phyloP scores from a whole-genome alignment of 2,888 invertebrate species.

The Nomada flava region DNA sequence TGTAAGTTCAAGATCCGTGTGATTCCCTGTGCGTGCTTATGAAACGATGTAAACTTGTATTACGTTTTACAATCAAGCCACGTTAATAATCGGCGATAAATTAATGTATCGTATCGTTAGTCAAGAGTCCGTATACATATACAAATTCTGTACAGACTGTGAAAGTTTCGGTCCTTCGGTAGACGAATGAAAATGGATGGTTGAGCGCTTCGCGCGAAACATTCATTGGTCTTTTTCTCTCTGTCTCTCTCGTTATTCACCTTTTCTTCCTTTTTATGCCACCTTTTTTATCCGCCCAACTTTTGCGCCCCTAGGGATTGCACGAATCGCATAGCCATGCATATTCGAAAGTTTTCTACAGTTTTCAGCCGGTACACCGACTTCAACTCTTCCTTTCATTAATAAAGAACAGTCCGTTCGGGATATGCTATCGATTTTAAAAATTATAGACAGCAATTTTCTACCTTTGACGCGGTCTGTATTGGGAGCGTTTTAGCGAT shows the following conservation, averaged over 20 bases:
- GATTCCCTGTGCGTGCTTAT: too few relatives aligned
- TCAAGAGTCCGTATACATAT: constrained; percentile 53
- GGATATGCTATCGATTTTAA: constrained; percentile 55
- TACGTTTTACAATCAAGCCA: too few relatives aligned
- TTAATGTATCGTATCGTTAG: constrained; percentile 14
- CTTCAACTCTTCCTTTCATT: constrained; percentile 56
- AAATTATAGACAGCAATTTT: constrained; percentile 52
- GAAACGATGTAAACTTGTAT: too few relatives aligned
- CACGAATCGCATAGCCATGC: constrained; percentile 69
- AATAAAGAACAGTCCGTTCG: constrained; percentile 67
- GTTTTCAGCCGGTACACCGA: constrained; percentile 46
- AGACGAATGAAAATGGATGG: constrained; percentile 68
- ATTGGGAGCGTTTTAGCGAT: constrained; percentile 18
- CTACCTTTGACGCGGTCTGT: constrained; percentile 14
- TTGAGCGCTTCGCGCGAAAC: constrained; percentile 47
- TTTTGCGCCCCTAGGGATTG: constrained; percentile 66
- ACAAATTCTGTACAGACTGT: constrained; percentile 4
- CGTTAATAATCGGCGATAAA: background rate
- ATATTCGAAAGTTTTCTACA: constrained; percentile 67
- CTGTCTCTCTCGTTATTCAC: constrained; percentile 47
- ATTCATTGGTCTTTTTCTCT: constrained; percentile 39
- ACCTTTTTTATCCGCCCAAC: constrained; percentile 65
- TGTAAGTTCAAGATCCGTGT: too few relatives aligned
- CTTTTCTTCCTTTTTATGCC: constrained; percentile 57
- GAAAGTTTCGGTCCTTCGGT: constrained; percentile 54